phyloP scores from a whole-genome alignment of 2,888 invertebrate genomes.

The Antheraea assamensis region DNA sequence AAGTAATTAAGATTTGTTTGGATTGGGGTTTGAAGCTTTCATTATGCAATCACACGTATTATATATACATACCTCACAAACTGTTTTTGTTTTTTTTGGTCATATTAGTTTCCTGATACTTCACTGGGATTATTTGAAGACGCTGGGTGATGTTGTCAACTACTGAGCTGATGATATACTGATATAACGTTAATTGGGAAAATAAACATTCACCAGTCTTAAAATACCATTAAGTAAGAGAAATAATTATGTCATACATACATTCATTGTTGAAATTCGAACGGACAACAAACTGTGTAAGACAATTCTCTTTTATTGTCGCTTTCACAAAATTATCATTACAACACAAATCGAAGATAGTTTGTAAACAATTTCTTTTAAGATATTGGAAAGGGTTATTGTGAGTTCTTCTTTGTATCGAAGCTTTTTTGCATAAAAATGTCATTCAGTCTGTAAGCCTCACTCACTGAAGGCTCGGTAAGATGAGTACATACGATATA shows the following conservation, averaged over 20 bases:
- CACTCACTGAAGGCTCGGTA: conserved; percentile 32
- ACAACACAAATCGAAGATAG: conserved; percentile 47
- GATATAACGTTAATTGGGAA: not conserved
- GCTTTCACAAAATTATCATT: conserved; percentile 73
- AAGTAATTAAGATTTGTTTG: too few species aligned
- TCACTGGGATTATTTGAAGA: too few species aligned
- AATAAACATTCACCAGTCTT: not conserved
- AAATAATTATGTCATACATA: not conserved
- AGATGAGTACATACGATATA: conserved; percentile 32
- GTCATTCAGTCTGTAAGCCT: conserved; percentile 42
- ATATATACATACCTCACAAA: too few species aligned
- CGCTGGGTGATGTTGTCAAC: too few species aligned
- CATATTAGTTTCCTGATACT: too few species aligned
- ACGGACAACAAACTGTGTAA: conserved; percentile 10
- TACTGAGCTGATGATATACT: too few species aligned
- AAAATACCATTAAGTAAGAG: not conserved
- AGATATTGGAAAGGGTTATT: conserved; percentile 56
- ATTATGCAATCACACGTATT: too few species aligned
- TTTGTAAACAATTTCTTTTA: conserved; percentile 59
- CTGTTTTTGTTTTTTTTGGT: too few species aligned
- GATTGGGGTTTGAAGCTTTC: too few species aligned
- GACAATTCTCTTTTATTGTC: not conserved
- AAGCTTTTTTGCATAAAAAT: conserved; percentile 62
- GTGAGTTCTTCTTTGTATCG: conserved; percentile 45
- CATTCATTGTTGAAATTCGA: not conserved